Conservation (phyloP, 1,140 invertebrate genomes). For the Watersipora subatra region DNA sequence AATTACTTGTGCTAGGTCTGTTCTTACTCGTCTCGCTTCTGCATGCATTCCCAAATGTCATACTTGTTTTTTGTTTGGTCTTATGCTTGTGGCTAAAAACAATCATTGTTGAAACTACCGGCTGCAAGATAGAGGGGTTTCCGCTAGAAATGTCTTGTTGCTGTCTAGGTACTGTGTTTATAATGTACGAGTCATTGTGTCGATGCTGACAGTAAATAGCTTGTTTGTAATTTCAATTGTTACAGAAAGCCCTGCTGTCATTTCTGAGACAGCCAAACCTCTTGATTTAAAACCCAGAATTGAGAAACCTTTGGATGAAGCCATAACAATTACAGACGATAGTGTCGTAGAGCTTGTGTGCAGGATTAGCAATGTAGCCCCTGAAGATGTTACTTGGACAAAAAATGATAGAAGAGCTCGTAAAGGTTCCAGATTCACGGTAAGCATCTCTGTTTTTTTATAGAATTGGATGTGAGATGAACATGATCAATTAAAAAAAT, state of each 20-base stretch:
- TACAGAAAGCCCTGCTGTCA: no score
- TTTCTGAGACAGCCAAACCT: slow-evolving; percentile 8
- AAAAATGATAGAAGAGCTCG: background rate
- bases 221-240: no score
- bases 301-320: background rate
- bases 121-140: no score
- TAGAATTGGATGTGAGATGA: no score
- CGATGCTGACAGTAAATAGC: no score
- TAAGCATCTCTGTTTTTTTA: background rate
- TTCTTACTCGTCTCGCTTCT: slow-evolving; percentile 8
- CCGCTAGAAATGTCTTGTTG: no score
- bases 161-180: no score
- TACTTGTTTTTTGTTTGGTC: slow-evolving; percentile 6
- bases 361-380: background rate
- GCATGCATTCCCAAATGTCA: slow-evolving; percentile 8
- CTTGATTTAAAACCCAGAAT: slow-evolving; percentile 1
- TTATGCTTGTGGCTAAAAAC: slow-evolving; percentile 9
- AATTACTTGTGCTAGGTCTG: slow-evolving; percentile 18
- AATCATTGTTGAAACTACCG: slow-evolving; percentile 13
- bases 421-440: background rate
- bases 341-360: background rate
- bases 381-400: background rate
- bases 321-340: background rate
- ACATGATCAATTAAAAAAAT: no score
- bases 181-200: no score